Percentiles rank a stretch among this genome's conserved stretches.
Conservation (phyloP, 2,797 vertebrate genomes). For the Agapornis canus region DNA sequence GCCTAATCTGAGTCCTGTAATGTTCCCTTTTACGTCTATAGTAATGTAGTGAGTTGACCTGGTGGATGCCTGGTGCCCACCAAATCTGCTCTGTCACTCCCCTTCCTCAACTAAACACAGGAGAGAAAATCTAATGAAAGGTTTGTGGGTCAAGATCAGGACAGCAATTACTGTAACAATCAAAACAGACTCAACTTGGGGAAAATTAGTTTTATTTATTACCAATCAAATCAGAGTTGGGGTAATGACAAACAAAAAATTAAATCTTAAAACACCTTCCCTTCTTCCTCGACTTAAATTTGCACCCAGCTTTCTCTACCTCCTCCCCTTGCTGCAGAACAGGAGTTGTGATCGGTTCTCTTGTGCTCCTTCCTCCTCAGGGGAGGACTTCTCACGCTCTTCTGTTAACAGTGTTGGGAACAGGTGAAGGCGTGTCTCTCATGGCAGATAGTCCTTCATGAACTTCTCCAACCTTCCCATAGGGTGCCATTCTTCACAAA, state of each 20-base stretch:
- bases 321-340: background rate
- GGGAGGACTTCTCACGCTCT: background rate
- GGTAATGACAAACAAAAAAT: background rate
- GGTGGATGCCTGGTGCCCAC: background rate
- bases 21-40: background rate
- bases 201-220: background rate
- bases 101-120: background rate
- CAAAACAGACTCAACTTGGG: background rate
- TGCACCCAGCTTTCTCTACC: background rate
- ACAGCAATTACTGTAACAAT: background rate
- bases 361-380: background rate
- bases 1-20: background rate
- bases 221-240: background rate
- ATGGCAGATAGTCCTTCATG: background rate
- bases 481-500: background rate
- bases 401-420: background rate
- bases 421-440: background rate
- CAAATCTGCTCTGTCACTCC: fast-evolving
- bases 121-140: background rate
- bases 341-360: background rate
- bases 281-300: background rate
- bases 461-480: background rate
- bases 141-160: background rate
- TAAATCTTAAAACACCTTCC: background rate
- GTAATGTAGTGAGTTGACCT: background rate